Evolutionary conservation across 2,888 invertebrate genomes (phyloP).

Genomic region (Crioceris asparagi): DNA sequence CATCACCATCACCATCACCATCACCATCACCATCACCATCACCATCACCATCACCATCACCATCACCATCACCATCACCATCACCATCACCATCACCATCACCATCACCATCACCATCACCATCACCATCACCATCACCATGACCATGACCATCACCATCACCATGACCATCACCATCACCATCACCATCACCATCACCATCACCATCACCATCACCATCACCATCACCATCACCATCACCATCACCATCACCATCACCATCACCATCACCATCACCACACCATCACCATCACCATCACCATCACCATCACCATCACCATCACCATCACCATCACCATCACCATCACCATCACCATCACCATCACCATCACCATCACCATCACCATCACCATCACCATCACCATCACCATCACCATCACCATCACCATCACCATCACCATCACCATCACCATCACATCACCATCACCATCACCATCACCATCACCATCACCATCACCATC

Average conservation of each 20-base stretch:
- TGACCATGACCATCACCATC: conserved; percentile 1
- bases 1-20: conserved; percentile 2
- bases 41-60: conserved; percentile 1
- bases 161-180: conserved; percentile 1
- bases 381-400: conserved; percentile 2
- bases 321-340: conserved; percentile 1
- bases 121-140: too few species aligned
- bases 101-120: conserved; percentile 2
- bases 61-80: conserved; percentile 2
- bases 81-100: conserved; percentile 1
- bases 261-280: too few species aligned
- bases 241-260: conserved; percentile 1
- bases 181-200: conserved; percentile 1
- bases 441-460: too few species aligned
- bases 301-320: conserved; percentile 1
- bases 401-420: conserved; percentile 1
- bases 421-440: conserved; percentile 1
- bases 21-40: conserved; percentile 2
- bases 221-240: conserved; percentile 1
- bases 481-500: conserved; percentile 1
- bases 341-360: conserved; percentile 1
- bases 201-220: conserved; percentile 1
- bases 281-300: too few species aligned
- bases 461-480: conserved; percentile 1
- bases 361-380: conserved; percentile 1